These are phyloP conservation scores for Seira sanloemensis DNA, from an alignment of 2,888 invertebrate genomes.

Conservation along the genomic window DNA sequence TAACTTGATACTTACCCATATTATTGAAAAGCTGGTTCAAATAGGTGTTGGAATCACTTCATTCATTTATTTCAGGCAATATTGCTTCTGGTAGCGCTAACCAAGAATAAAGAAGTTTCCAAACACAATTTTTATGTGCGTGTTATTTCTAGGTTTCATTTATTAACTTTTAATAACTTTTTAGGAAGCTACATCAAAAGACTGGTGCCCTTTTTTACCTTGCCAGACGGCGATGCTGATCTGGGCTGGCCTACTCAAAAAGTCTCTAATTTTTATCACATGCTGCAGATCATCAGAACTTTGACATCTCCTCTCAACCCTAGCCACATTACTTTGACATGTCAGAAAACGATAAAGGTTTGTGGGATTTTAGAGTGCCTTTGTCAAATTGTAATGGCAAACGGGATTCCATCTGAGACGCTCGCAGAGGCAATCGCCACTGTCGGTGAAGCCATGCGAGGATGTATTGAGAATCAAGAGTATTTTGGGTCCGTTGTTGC, in stretches of 20 bases:
- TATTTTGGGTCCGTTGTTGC: constrained; percentile 92
- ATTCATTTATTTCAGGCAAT: constrained; percentile 80
- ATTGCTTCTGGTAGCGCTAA: constrained; percentile 91
- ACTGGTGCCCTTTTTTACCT: constrained; percentile 90
- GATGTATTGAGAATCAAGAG: constrained; percentile 93
- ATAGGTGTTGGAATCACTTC: background rate
- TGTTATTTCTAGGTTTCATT: too few species aligned
- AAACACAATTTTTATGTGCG: too few species aligned
- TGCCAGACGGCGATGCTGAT: constrained; percentile 79
- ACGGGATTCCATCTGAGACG: constrained; percentile 97
- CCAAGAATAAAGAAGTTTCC: constrained; percentile 96
- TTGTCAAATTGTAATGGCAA: constrained; percentile 95
- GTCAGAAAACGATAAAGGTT: constrained; percentile 92
- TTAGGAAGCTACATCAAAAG: constrained; percentile 92
- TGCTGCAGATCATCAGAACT: constrained; percentile 82
- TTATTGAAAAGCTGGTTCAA: background rate
- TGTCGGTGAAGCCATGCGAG: constrained; percentile 95
- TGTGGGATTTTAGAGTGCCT: constrained; percentile 88
- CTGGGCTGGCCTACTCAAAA: constrained; percentile 94
- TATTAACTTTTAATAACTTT: too few species aligned
- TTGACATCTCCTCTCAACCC: constrained; percentile 96
- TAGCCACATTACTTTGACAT: constrained; percentile 84
- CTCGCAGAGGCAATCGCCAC: constrained; percentile 96
- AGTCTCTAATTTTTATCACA: constrained; percentile 74
- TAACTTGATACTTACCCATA: background rate